Evolutionary conservation across 2,888 invertebrate genomes (phyloP).

Genomic region (Tanytarsus gracilentus): DNA sequence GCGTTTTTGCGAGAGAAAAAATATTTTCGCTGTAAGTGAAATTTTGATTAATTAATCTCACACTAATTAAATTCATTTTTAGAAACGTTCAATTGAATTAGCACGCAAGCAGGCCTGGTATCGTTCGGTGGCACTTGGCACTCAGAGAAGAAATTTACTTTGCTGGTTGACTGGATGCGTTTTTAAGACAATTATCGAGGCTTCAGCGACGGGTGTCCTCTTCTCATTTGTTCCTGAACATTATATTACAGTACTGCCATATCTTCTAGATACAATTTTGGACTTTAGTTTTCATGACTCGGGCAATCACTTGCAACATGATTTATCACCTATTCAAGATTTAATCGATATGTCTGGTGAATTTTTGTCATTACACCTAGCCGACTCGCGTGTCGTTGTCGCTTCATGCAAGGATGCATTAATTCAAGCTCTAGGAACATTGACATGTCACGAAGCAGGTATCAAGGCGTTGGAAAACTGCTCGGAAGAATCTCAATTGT

Average conservation of each 20-base stretch:
- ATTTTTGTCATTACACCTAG: slow-evolving; percentile 66
- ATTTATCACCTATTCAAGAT: slow-evolving; percentile 49
- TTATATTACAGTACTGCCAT: slow-evolving; percentile 50
- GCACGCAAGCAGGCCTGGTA: slow-evolving; percentile 59
- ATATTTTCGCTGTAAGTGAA: slow-evolving; percentile 39
- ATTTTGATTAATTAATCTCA: slow-evolving; percentile 1
- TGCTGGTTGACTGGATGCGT: slow-evolving; percentile 50
- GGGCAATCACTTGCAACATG: slow-evolving; percentile 37
- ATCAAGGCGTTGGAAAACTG: slow-evolving; percentile 62
- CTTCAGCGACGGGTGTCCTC: slow-evolving; percentile 48
- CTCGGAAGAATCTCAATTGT: slow-evolving; percentile 51
- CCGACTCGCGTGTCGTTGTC: slow-evolving; percentile 63
- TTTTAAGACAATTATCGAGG: slow-evolving; percentile 45
- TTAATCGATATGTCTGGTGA: slow-evolving; percentile 56
- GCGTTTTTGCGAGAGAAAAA: slow-evolving; percentile 40
- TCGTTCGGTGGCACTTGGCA: slow-evolving; percentile 51
- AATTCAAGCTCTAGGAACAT: slow-evolving; percentile 65
- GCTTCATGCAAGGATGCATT: slow-evolving; percentile 67
- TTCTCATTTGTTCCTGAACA: slow-evolving; percentile 61
- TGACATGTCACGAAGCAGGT: slow-evolving; percentile 63
- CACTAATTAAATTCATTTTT: background rate
- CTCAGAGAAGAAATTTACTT: slow-evolving; percentile 46
- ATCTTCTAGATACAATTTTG: slow-evolving; percentile 41
- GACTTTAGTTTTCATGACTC: slow-evolving; percentile 43
- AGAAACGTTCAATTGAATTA: slow-evolving; percentile 49